These are phyloP conservation scores for Holacanthella duospinosa DNA, from an alignment of 2,888 invertebrate genomes.

Conservation along the genomic window DNA sequence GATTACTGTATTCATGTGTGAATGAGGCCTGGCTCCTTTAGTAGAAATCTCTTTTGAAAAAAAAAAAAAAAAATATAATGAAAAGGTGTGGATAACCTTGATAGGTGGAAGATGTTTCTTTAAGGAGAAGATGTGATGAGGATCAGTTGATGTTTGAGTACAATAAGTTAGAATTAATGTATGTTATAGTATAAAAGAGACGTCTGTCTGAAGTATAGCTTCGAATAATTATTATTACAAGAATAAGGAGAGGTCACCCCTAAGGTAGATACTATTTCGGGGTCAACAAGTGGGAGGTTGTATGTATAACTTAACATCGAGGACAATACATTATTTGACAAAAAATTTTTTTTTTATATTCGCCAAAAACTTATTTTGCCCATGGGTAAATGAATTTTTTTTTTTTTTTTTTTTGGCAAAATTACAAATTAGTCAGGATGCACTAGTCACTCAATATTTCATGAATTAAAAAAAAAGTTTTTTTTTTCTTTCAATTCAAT, in stretches of 20 bases:
- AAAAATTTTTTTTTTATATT: too few species aligned
- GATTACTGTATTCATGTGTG: too few species aligned
- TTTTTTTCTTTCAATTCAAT: too few species aligned
- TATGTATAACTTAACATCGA: constrained; percentile 12
- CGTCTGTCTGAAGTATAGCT: too few species aligned
- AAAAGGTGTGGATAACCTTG: constrained; percentile 23
- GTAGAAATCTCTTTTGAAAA: too few species aligned
- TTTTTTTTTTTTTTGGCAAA: neutral
- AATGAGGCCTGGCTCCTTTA: too few species aligned
- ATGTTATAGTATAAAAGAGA: too few species aligned
- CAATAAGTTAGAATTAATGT: constrained; percentile 1
- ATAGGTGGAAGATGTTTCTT: constrained; percentile 16
- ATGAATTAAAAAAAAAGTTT: too few species aligned
- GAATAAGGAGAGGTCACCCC: constrained; percentile 20
- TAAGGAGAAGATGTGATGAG: constrained; percentile 11
- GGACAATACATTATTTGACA: neutral
- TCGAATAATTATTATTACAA: too few species aligned
- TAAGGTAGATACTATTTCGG: constrained; percentile 24
- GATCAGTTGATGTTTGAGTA: neutral
- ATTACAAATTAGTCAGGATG: neutral
- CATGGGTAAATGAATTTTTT: neutral
- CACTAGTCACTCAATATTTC: too few species aligned
- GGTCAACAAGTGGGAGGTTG: constrained; percentile 37
- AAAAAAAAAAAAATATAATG: too few species aligned
- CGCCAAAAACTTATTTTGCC: neutral